Percentiles rank a stretch among this genome's conserved stretches.
These are phyloP conservation scores for Calephelis perditalis DNA, from an alignment of 2,888 invertebrate genomes.

Conservation along the genomic window DNA sequence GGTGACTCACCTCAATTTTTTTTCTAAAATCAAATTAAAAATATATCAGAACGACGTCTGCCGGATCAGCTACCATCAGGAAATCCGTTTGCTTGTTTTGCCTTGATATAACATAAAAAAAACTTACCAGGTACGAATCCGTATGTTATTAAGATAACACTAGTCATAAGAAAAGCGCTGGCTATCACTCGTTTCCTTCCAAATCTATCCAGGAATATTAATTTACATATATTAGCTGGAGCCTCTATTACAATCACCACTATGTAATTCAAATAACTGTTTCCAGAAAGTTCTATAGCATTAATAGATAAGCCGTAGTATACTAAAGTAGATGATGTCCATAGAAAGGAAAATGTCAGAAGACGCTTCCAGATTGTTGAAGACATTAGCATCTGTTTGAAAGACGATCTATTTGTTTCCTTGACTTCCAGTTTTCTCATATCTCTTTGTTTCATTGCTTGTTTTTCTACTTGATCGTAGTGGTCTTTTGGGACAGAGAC, in stretches of 20 bases:
- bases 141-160: slow-evolving; percentile 79
- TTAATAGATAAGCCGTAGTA: slow-evolving; percentile 90
- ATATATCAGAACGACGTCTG: too few relatives aligned
- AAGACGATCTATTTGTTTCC: slow-evolving; percentile 55
- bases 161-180: slow-evolving; percentile 80
- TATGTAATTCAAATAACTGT: slow-evolving; percentile 88
- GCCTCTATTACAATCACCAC: slow-evolving; percentile 81
- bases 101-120: slow-evolving; percentile 16
- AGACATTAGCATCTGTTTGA: slow-evolving; percentile 61
- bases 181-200: slow-evolving; percentile 82
- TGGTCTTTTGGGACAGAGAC: slow-evolving; percentile 66
- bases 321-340: slow-evolving; percentile 87
- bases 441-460: slow-evolving; percentile 60
- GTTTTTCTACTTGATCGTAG: slow-evolving; percentile 63
- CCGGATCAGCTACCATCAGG: too few relatives aligned
- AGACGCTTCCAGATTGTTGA: slow-evolving; percentile 78
- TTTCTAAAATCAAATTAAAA: too few relatives aligned
- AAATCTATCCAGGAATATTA: slow-evolving; percentile 80
- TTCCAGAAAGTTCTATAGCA: slow-evolving; percentile 85
- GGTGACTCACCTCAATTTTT: too few relatives aligned
- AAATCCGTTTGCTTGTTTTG: too few relatives aligned
- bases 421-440: slow-evolving; percentile 53
- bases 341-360: slow-evolving; percentile 84
- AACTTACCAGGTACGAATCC: slow-evolving; percentile 79
- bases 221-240: slow-evolving; percentile 84